phyloP scores from a whole-genome alignment of 2,113 vertebrate genomes.

The Toxostoma redivivum region DNA sequence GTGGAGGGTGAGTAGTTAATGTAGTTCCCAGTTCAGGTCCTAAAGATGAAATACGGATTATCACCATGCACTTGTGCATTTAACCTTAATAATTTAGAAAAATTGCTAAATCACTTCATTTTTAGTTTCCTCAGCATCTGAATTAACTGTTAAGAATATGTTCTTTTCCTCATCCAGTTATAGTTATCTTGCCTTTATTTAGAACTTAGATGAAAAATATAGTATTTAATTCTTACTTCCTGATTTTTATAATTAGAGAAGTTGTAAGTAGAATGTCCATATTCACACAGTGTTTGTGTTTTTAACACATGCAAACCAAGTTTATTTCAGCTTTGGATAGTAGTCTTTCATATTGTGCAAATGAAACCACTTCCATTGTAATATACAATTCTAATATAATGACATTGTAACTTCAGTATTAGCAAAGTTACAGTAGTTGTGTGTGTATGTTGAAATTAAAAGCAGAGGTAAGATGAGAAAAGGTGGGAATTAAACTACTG shows the following conservation, averaged over 20 bases:
- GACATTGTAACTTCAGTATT: neutral
- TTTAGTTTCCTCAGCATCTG: neutral
- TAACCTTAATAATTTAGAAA: neutral
- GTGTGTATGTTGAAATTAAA: neutral
- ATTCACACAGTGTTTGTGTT: neutral
- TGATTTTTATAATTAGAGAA: neutral
- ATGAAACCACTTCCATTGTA: neutral
- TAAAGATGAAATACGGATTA: neutral
- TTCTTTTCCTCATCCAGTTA: neutral
- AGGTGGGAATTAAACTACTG: neutral
- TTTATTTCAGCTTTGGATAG: neutral
- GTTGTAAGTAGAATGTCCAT: neutral
- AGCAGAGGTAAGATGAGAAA: neutral
- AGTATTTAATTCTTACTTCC: neutral
- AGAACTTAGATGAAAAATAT: neutral
- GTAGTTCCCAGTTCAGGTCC: neutral
- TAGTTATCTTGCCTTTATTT: neutral
- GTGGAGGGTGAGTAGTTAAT: neutral
- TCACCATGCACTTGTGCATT: neutral
- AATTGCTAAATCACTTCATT: neutral
- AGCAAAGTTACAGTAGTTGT: neutral
- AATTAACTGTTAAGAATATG: neutral
- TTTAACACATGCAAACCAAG: neutral
- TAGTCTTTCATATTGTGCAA: neutral
- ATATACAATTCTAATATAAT: neutral